Base-by-base conservation (phyloP, 1,140 invertebrate species). In the Pseudomyrmex dendroicus region DNA sequence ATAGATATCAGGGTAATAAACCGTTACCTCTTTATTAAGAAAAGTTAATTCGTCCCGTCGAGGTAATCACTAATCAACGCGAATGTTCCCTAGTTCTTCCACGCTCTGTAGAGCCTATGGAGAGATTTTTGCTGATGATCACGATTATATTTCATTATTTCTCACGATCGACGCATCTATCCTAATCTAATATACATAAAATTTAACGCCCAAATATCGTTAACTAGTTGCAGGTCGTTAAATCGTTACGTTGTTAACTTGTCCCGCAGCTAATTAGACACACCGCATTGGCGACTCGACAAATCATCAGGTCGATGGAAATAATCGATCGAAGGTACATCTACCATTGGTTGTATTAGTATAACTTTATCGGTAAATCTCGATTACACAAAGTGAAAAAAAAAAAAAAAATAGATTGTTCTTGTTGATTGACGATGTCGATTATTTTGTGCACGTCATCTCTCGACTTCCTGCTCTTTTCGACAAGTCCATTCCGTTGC, bases 1-100 rank as follows among this genome's bases (percentile, higher is more conserved):
- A 82, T 82, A 13, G 54, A 5, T 61, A 70, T 54, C 48, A 61
- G 61, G 72, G 82, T 87, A 85, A 88, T 87, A 72, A 80, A 85
- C 83, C 86, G 86, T 87, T 78, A 82, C 86, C 46, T 62, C 8
- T 73, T 67, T 73, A 52, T 72, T 82, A 77, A 52, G 70, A 35
- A 85, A 83, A 72, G 56, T 57, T 78, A 70, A 76, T 61, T 17
- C 46, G 61, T 22, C 61, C 48, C 7, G 25, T 61, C 5, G 54
- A 48, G 72, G 66, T 86, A 56, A 50, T 68, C 73, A 20, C 54
- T 61, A 63, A 73, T 86, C 73, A 70, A 82, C 70, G 48, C 20
- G 25, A 73, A 56, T 74, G 25, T 52, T 63, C 59, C 25, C 48
- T n/a, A 74, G 35, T 62, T 54, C 22, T 73, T 73, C 13, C 73